Conservation (phyloP, 2,888 invertebrate species). For the Chrysina gloriosa region DNA sequence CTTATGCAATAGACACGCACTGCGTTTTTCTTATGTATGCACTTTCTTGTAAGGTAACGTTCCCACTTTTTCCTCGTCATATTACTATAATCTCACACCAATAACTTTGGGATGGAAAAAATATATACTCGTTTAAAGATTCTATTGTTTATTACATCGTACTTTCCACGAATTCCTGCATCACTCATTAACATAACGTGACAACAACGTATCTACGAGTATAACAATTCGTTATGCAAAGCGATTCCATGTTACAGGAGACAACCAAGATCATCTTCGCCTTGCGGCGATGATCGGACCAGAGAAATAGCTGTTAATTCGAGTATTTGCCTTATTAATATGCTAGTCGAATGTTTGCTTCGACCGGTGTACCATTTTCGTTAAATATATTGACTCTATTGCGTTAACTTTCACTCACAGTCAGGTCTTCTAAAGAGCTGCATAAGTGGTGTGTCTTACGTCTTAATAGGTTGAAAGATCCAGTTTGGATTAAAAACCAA, state of each 20-base stretch:
- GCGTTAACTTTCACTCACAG: conserved; percentile 9
- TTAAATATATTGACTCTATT: conserved; percentile 21
- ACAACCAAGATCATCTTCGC: conserved; percentile 3
- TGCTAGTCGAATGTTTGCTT: not conserved
- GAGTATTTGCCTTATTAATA: not conserved
- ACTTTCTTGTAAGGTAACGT: no score
- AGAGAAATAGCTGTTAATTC: not conserved
- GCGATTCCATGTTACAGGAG: not conserved
- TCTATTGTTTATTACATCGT: no score
- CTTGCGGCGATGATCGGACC: not conserved
- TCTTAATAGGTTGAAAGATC: no score
- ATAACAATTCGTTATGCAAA: not conserved
- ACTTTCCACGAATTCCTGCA: not conserved
- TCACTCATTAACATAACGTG: not conserved
- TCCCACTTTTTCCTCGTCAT: no score
- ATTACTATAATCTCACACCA: no score
- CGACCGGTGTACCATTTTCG: conserved; percentile 5
- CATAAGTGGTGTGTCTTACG: not conserved
- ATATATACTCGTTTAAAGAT: not conserved
- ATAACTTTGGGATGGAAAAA: no score
- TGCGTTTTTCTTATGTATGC: no score
- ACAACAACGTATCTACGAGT: not conserved
- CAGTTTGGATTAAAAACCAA: no score
- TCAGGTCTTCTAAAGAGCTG: not conserved
- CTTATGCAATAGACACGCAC: no score